These are phyloP conservation scores for Drosophila malerkotliana DNA, from an alignment of 1,140 invertebrate species.

Conservation along the genomic window DNA sequence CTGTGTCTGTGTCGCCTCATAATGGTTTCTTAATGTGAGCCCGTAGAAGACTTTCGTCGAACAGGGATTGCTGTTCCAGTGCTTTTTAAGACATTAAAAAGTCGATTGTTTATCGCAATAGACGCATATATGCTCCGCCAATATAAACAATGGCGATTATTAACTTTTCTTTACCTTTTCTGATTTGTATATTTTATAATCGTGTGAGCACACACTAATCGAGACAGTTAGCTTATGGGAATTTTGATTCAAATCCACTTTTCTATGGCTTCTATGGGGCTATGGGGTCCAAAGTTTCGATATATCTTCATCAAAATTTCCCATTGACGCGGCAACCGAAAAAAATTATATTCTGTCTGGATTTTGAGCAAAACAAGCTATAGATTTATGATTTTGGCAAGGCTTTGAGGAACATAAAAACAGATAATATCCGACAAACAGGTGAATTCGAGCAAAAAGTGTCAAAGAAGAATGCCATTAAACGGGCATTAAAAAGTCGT, in stretches of 20 bases:
- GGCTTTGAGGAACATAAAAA: slow-evolving; percentile 38
- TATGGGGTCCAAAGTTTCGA: slow-evolving; percentile 12
- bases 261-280: neutral
- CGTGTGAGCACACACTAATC: slow-evolving; percentile 1
- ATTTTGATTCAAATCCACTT: slow-evolving; percentile 1
- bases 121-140: slow-evolving; percentile 29
- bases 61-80: slow-evolving; percentile 36
- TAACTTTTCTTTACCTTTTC: slow-evolving; percentile 49
- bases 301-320: slow-evolving; percentile 32
- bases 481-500: slow-evolving; percentile 33
- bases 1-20: slow-evolving; percentile 19
- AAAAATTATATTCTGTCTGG: slow-evolving; percentile 13
- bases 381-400: slow-evolving; percentile 55
- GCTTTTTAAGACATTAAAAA: slow-evolving; percentile 68
- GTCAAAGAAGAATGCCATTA: slow-evolving; percentile 42
- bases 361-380: slow-evolving; percentile 31
- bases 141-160: slow-evolving; percentile 68
- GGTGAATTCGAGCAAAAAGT: slow-evolving; percentile 30
- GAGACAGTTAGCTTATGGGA: neutral
- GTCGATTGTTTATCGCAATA: slow-evolving; percentile 61
- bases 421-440: slow-evolving; percentile 24
- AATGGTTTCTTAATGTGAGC: slow-evolving; percentile 62
- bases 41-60: slow-evolving; percentile 42
- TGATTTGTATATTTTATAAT: slow-evolving; percentile 19
- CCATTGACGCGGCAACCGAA: slow-evolving; percentile 28